A percentile compares a stretch with the other conserved stretches of the same genome.
These are phyloP conservation scores for Steatornis caripensis DNA, from an alignment of 2,113 vertebrate species.

Conservation along the genomic window DNA sequence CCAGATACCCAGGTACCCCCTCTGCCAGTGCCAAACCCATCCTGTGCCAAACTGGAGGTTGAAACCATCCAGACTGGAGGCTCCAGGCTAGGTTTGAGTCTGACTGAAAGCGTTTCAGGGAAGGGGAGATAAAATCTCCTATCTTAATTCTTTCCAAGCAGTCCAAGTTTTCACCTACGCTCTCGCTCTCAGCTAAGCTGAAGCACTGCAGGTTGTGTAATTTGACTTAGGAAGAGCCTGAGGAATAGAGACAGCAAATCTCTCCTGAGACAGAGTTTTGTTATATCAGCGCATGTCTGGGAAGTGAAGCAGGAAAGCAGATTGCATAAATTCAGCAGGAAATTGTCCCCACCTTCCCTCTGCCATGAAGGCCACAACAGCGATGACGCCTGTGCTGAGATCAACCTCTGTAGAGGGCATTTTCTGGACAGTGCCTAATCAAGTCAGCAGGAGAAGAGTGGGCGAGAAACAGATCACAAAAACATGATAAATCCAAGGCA, in stretches of 20 bases:
- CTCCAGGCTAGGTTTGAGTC: neutral
- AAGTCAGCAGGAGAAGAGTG: neutral
- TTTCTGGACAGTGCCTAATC: neutral
- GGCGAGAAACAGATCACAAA: fast-evolving
- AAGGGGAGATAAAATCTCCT: constrained; percentile 27
- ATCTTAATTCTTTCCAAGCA: neutral
- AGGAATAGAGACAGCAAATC: neutral
- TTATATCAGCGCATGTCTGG: neutral
- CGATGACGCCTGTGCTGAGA: neutral
- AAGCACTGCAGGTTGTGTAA: neutral
- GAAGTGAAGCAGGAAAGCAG: neutral
- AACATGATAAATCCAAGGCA: neutral
- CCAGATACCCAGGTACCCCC: neutral
- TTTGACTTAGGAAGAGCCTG: neutral
- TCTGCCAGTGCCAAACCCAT: neutral
- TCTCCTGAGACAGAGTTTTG: neutral
- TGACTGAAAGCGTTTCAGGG: neutral
- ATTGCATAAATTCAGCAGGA: neutral
- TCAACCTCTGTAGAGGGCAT: neutral
- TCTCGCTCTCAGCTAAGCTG: neutral
- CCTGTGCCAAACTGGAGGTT: neutral
- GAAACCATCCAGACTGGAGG: neutral
- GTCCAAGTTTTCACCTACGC: neutral
- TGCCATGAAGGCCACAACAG: neutral
- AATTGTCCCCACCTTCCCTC: neutral